These are phyloP conservation scores for Sciurus niger DNA, from an alignment of 2,113 vertebrate genomes.

Conservation along the genomic window DNA sequence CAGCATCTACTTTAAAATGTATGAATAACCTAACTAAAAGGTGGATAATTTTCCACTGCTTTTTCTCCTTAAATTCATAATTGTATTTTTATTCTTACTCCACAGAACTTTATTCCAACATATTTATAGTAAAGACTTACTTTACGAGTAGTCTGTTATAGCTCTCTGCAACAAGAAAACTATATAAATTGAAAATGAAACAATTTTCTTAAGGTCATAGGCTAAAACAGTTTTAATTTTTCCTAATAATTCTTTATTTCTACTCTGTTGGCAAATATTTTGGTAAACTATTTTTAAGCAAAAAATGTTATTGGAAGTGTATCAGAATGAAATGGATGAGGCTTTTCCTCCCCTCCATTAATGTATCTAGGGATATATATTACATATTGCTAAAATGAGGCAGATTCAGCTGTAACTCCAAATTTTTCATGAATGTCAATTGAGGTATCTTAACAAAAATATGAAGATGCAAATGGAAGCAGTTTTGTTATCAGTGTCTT, in stretches of 20 bases:
- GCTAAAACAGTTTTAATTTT: not conserved
- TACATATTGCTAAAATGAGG: not conserved
- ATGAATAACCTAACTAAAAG: not conserved
- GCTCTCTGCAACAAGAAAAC: not conserved
- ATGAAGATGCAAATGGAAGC: not conserved
- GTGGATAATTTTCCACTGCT: not conserved
- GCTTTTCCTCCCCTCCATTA: not conserved
- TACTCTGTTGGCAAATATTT: not conserved
- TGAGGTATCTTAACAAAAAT: not conserved
- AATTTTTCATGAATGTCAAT: not conserved
- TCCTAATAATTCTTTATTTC: not conserved
- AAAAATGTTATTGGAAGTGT: not conserved
- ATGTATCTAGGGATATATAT: not conserved
- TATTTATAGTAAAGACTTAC: not conserved
- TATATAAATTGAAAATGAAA: constrained; percentile 34
- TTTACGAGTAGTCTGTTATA: not conserved
- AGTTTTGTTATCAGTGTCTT: not conserved
- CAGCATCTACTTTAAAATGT: constrained; percentile 40
- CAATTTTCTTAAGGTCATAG: not conserved
- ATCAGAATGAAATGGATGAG: not conserved
- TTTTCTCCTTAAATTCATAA: constrained; percentile 2
- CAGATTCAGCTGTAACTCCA: not conserved
- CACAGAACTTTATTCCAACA: constrained; percentile 15
- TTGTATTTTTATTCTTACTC: constrained; percentile 12
- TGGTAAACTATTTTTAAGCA: not conserved